Evolutionary conservation across 1,140 invertebrate species (phyloP).

Genomic region (Dendroctonus valens): DNA sequence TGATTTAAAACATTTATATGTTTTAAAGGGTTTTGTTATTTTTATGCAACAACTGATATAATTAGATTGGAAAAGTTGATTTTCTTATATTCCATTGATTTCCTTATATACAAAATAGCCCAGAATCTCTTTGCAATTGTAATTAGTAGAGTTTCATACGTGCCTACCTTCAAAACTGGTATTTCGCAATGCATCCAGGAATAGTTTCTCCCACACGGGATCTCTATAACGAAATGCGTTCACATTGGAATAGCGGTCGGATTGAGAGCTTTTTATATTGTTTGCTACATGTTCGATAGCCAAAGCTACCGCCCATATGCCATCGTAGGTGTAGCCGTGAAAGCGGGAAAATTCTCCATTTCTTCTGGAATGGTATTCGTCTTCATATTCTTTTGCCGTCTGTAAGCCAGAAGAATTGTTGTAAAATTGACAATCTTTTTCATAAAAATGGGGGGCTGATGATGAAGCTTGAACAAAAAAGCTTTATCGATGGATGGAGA

Average conservation of each 20-base stretch:
- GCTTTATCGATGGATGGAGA: too few relatives aligned
- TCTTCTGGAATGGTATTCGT: constrained; percentile 77
- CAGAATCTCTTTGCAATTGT: too few relatives aligned
- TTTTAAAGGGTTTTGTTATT: too few relatives aligned
- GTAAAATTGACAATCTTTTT: not conserved
- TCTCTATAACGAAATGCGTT: constrained; percentile 81
- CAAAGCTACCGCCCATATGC: constrained; percentile 92
- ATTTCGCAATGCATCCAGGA: constrained; percentile 83
- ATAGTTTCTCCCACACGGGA: constrained; percentile 82
- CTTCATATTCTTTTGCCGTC: constrained; percentile 85
- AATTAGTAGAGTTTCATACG: not conserved
- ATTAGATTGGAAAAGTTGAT: too few relatives aligned
- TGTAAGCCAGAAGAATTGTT: constrained; percentile 50
- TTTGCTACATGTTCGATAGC: constrained; percentile 86
- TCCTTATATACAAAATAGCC: too few relatives aligned
- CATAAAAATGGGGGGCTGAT: too few relatives aligned
- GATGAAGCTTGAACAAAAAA: too few relatives aligned
- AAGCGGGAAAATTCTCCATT: constrained; percentile 86
- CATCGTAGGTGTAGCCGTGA: constrained; percentile 96
- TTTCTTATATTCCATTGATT: too few relatives aligned
- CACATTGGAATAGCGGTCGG: constrained; percentile 69
- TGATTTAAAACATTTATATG: too few relatives aligned
- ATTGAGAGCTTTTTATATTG: constrained; percentile 52
- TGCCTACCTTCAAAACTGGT: constrained; percentile 84
- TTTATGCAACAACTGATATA: too few relatives aligned